Base-by-base conservation (phyloP, 2,797 vertebrate species). In the Setipinna tenuifilis region DNA sequence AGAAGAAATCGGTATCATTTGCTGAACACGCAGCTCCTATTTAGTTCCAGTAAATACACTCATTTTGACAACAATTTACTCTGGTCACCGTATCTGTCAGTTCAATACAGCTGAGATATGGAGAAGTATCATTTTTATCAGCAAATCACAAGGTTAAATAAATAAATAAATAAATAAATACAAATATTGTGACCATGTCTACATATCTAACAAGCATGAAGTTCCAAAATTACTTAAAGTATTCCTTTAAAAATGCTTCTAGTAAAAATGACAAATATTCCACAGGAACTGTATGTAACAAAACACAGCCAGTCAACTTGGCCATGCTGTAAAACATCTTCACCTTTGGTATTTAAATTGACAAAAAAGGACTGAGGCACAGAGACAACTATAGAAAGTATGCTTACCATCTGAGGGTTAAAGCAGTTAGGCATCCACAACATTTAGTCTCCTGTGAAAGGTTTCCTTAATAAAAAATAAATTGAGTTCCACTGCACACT, bases 381-480 rank as follows among this genome's bases (percentile, higher is more conserved):
- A 41, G 71, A 41, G 17, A 78, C 44, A 41, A 78, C 31, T 44
- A 41, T 44, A 4, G 41, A 17, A n/a, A 3, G 17, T 35, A 44
- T 21, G 35, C 71, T 78, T 78, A 78, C 71, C 71, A 44, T 78
- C 5, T 44, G 71, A 78, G 71, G 71, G 71, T 44, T 78, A 78
- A 78, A 78, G 31, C 71, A 78, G 41, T 41, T 44, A 19, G 5
- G 17, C 6, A 44, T 78, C 71, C 35, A 6, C 71, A 78, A 17
- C 71, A 44, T 21, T 78, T 91, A 87, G 58, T 84, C 62, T 68
- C 62, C 31, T 46, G 54, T 87, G 90, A 85, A 28, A 91, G 85
- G 91, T 92, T 93, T 94, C 95, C 92, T 93, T 94, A 95, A 95
- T 95, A 89, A 93, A 84, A 96, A 96, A 93, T 90, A 93, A 93